Percentiles rank a stretch among this genome's conserved stretches.
phyloP scores from a whole-genome alignment of 2,888 invertebrate genomes.

The Leucania comma region DNA sequence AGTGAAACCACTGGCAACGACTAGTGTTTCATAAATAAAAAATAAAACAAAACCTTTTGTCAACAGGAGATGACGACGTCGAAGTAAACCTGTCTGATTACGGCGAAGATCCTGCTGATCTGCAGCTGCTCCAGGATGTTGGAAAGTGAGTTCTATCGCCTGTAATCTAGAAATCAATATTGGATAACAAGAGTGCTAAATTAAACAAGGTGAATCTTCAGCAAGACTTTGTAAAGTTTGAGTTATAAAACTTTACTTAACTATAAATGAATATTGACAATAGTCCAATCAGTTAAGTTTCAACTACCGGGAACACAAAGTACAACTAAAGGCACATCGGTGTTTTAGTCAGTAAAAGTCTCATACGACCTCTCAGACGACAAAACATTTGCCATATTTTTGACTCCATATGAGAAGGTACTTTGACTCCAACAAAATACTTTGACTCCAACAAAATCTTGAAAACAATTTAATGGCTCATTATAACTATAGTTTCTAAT shows the following conservation, averaged over 20 bases:
- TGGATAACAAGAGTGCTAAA: background rate
- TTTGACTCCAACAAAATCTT: background rate
- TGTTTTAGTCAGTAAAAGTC: no score
- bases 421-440: background rate
- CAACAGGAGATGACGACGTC: slow-evolving; percentile 87
- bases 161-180: slow-evolving; percentile 10
- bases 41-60: slow-evolving; percentile 47
- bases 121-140: slow-evolving; percentile 92
- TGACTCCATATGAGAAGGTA: background rate
- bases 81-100: slow-evolving; percentile 90
- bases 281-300: slow-evolving; percentile 9
- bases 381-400: fast-evolving
- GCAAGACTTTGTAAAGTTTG: slow-evolving; percentile 25
- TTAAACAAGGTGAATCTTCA: slow-evolving; percentile 48
- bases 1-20: no score
- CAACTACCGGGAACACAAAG: no score
- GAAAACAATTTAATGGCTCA: no score
- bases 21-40: slow-evolving; percentile 4
- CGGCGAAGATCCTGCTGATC: slow-evolving; percentile 92
- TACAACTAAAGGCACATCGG: no score
- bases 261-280: background rate
- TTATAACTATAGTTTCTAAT: background rate
- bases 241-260: slow-evolving; percentile 22
- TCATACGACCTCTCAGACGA: no score
- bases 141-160: slow-evolving; percentile 92